These are phyloP conservation scores for Electrophaes corylata DNA, from an alignment of 2,888 invertebrate species.

Conservation along the genomic window DNA sequence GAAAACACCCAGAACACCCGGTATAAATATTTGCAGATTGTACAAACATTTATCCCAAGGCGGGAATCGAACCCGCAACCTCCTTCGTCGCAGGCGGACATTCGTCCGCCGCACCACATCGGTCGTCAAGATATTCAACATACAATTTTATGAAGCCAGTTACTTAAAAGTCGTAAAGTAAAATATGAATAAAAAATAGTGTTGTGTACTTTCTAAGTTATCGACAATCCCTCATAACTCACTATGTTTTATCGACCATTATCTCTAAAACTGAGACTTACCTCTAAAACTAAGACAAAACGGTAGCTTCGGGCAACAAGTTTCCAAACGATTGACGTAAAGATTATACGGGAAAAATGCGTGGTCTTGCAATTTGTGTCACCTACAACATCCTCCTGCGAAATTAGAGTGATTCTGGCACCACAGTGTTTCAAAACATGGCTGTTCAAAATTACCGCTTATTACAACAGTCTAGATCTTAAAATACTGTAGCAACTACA, in stretches of 20 bases:
- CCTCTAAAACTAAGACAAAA: constrained; percentile 44
- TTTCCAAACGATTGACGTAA: constrained; percentile 50
- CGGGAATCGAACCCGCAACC: no score
- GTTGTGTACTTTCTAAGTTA: neutral
- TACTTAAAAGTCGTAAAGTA: no score
- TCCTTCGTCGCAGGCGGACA: no score
- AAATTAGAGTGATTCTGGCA: constrained; percentile 40
- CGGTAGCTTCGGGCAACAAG: constrained; percentile 61
- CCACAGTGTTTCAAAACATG: constrained; percentile 12
- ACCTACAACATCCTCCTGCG: constrained; percentile 34
- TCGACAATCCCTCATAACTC: constrained; percentile 51
- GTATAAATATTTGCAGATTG: no score
- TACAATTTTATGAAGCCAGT: no score
- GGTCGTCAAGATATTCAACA: no score
- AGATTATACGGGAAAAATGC: constrained; percentile 67
- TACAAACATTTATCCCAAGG: no score
- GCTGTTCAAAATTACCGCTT: constrained; percentile 9
- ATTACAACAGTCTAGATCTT: neutral
- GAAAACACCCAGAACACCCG: no score
- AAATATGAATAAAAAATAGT: constrained; percentile 1
- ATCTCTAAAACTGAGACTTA: constrained; percentile 43
- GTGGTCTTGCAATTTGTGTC: constrained; percentile 57
- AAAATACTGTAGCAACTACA: constrained; percentile 5
- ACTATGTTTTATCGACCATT: constrained; percentile 59
- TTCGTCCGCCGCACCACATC: no score